Evolutionary conservation across 2,888 invertebrate species (phyloP).

Genomic region (Oxyteleia sp.): DNA sequence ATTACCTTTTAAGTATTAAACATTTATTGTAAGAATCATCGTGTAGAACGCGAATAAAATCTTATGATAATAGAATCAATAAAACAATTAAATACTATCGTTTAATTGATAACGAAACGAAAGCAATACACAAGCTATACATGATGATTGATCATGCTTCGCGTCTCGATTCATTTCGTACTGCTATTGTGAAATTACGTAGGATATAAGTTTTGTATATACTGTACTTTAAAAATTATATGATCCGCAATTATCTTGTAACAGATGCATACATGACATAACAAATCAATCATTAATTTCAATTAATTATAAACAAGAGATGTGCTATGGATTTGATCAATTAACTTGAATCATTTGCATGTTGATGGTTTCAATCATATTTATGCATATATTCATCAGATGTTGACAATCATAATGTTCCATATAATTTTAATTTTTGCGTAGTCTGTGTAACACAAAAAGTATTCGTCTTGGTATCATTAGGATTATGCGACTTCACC

Average conservation of each 20-base stretch:
- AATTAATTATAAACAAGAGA: slow-evolving; percentile 4
- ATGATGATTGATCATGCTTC: slow-evolving; percentile 42
- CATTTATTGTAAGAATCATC: slow-evolving; percentile 21
- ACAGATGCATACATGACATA: slow-evolving; percentile 13
- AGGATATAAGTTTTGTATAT: slow-evolving; percentile 65
- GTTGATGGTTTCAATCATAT: slow-evolving; percentile 9
- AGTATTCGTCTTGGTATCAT: slow-evolving; percentile 9
- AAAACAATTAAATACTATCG: background rate
- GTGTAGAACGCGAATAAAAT: background rate
- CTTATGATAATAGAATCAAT: background rate
- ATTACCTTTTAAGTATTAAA: slow-evolving; percentile 28
- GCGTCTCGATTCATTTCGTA: slow-evolving; percentile 26
- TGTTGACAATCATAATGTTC: slow-evolving; percentile 15
- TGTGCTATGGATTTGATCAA: slow-evolving; percentile 2
- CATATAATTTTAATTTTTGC: slow-evolving; percentile 8
- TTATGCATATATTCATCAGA: slow-evolving; percentile 16
- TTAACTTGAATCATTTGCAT: slow-evolving; percentile 19
- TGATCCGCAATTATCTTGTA: slow-evolving; percentile 18
- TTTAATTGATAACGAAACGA: slow-evolving; percentile 20
- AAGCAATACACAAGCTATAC: background rate
- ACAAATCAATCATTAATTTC: slow-evolving; percentile 33
- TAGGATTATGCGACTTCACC: slow-evolving; percentile 3
- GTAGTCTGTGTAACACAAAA: slow-evolving; percentile 4
- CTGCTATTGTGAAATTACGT: slow-evolving; percentile 51
- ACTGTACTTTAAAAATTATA: slow-evolving; percentile 51